These are phyloP conservation scores for Anarhynchus alexandrinus DNA, from an alignment of 2,113 vertebrate species.

Conservation along the genomic window DNA sequence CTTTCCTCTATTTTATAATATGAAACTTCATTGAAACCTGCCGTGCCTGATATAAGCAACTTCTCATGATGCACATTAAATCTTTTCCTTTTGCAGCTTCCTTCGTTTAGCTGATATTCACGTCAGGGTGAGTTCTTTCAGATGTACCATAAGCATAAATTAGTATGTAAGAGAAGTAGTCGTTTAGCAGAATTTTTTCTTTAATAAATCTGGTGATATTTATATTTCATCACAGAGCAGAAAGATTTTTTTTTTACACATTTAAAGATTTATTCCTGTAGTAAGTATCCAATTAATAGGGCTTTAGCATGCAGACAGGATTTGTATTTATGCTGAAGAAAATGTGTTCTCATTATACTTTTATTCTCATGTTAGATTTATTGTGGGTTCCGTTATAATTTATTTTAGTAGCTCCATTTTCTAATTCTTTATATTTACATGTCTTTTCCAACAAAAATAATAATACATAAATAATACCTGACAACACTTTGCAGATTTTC, in stretches of 20 bases:
- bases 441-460: slow-evolving; percentile 74
- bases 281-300: slow-evolving; percentile 75
- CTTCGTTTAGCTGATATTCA: slow-evolving; percentile 41
- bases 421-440: slow-evolving; percentile 74
- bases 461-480: slow-evolving; percentile 75
- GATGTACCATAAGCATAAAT: slow-evolving; percentile 56
- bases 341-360: slow-evolving; percentile 74
- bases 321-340: slow-evolving; percentile 76
- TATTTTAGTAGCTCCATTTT: slow-evolving; percentile 70
- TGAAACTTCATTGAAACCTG: slow-evolving; percentile 49
- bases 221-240: slow-evolving; percentile 65
- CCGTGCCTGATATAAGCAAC: not conserved
- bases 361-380: slow-evolving; percentile 71
- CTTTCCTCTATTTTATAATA: slow-evolving; percentile 42
- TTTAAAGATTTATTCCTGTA: slow-evolving; percentile 66
- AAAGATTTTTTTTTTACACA: slow-evolving; percentile 61
- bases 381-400: slow-evolving; percentile 68
- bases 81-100: slow-evolving; percentile 23
- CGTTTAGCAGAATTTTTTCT: slow-evolving; percentile 61
- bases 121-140: slow-evolving; percentile 31
- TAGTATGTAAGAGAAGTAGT: slow-evolving; percentile 58
- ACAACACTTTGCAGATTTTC: slow-evolving; percentile 61
- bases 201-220: slow-evolving; percentile 63
- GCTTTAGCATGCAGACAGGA: slow-evolving; percentile 68
- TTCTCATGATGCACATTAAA: slow-evolving; percentile 36